These are phyloP conservation scores for Leptura quadrifasciata DNA, from an alignment of 2,888 invertebrate species.

Conservation along the genomic window DNA sequence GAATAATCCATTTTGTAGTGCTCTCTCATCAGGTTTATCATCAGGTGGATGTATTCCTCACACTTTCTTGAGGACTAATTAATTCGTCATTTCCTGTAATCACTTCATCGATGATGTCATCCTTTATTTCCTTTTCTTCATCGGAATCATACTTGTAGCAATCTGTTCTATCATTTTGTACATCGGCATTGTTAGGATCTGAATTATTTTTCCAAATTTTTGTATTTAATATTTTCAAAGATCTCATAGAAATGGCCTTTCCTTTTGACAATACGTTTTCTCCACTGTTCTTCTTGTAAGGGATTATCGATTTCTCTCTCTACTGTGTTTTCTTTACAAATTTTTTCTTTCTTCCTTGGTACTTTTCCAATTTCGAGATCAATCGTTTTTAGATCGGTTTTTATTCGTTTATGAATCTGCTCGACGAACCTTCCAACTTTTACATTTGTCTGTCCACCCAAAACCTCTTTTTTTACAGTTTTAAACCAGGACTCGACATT, in stretches of 20 bases:
- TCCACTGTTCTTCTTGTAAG: not conserved
- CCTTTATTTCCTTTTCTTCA: not conserved
- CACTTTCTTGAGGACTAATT: no score
- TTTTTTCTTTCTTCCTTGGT: not conserved
- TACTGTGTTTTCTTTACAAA: not conserved
- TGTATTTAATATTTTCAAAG: no score
- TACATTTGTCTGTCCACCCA: not conserved
- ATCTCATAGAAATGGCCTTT: not conserved
- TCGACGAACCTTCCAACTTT: conserved; percentile 6
- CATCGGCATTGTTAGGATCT: not conserved
- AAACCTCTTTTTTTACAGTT: conserved; percentile 5
- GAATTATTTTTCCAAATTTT: not conserved
- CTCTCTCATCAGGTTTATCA: not conserved
- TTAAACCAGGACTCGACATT: conserved; percentile 8
- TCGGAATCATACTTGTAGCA: no score
- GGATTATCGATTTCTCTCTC: not conserved
- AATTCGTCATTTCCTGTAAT: not conserved
- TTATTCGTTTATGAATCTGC: conserved; percentile 7
- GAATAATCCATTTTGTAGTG: not conserved
- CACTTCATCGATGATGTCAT: not conserved
- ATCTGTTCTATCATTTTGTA: no score
- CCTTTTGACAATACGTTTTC: not conserved
- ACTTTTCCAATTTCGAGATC: not conserved
- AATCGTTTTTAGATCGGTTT: conserved; percentile 20
- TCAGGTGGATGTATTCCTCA: not conserved